phyloP scores from a whole-genome alignment of 2,888 invertebrate species.

The Falcaria lacertinaria region DNA sequence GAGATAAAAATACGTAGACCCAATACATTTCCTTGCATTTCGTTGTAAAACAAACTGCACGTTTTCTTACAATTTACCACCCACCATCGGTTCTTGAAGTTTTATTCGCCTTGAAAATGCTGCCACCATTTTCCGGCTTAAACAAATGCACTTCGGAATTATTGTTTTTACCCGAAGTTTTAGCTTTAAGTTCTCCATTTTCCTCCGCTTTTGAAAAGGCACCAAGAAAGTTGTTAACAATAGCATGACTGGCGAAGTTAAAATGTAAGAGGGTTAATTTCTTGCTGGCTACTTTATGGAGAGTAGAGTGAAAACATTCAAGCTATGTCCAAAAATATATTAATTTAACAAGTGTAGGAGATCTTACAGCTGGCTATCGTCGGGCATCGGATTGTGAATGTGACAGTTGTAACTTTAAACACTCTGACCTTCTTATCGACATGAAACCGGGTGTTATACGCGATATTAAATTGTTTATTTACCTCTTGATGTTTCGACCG shows the following conservation, averaged over 20 bases:
- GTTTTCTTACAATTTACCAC: conserved; percentile 4
- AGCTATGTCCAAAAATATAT: too few relatives aligned
- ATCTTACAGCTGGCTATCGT: too few relatives aligned
- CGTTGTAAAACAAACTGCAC: not conserved
- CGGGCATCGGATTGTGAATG: too few relatives aligned
- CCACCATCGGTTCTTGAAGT: conserved; percentile 5
- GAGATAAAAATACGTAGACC: conserved; percentile 5
- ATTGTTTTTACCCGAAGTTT: conserved; percentile 8
- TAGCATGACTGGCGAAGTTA: not conserved
- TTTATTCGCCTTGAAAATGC: conserved; percentile 6
- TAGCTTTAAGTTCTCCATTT: not conserved
- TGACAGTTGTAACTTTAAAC: too few relatives aligned
- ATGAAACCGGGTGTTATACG: too few relatives aligned
- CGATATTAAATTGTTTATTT: too few relatives aligned
- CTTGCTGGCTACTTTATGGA: not conserved
- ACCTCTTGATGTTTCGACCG: too few relatives aligned
- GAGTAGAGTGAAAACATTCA: too few relatives aligned
- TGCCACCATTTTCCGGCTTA: conserved; percentile 9
- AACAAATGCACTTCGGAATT: conserved; percentile 6
- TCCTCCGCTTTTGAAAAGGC: not conserved
- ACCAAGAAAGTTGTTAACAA: not conserved
- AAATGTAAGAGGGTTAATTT: not conserved
- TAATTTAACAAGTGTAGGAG: too few relatives aligned
- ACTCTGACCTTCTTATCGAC: too few relatives aligned
- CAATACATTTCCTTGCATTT: not conserved